Conservation (phyloP, 2,113 vertebrate species). For the Hemiscyllium ocellatum region DNA sequence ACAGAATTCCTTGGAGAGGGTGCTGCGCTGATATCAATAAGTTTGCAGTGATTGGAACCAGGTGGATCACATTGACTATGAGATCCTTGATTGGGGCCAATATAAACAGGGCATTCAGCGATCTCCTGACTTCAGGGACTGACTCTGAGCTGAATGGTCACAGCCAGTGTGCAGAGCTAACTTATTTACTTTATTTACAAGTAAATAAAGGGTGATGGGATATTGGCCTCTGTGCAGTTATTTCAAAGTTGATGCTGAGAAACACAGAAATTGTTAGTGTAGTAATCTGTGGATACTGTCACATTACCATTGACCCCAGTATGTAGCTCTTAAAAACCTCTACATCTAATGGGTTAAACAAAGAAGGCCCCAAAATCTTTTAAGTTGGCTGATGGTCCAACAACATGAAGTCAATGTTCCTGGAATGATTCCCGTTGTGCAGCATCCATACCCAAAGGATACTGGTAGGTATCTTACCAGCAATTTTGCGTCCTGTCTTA, state of each 20-base stretch:
- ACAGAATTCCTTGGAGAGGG: neutral
- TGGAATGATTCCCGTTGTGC: neutral
- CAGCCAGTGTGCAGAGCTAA: no score
- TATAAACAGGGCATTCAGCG: no score
- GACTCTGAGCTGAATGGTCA: no score
- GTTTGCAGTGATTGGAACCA: no score
- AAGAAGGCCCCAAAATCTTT: neutral
- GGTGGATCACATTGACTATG: no score
- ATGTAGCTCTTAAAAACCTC: neutral
- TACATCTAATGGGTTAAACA: neutral
- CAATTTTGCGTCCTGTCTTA: neutral
- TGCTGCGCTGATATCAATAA: neutral
- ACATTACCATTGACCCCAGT: neutral
- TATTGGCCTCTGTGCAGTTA: no score
- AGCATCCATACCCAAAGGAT: neutral
- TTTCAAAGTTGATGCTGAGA: neutral
- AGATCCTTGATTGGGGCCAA: no score
- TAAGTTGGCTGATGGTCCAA: neutral
- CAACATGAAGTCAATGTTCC: neutral
- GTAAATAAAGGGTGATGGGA: no score
- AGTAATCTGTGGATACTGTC: neutral
- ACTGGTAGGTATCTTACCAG: neutral
- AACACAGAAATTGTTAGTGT: neutral
- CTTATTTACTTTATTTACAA: no score
- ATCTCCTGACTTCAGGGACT: no score